Conservation (phyloP, 2,888 invertebrate genomes). For the Lysandra coridon region DNA sequence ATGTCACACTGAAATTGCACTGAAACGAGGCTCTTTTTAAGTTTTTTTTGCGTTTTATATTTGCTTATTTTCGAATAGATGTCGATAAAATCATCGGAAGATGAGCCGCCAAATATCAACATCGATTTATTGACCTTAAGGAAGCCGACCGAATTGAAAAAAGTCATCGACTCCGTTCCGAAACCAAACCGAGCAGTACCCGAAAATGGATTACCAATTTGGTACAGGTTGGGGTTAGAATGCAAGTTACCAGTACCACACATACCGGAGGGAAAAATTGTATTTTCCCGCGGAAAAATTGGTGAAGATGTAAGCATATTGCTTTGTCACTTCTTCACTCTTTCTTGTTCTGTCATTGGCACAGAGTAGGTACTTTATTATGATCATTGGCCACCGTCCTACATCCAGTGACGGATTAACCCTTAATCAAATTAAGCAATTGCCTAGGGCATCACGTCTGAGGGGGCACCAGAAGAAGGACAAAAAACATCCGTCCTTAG, state of each 20-base stretch:
- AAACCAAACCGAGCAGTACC: conserved; percentile 71
- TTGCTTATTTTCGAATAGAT: conserved; percentile 15
- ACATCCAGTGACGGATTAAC: too few species aligned
- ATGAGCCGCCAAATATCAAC: conserved; percentile 56
- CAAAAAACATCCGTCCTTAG: too few species aligned
- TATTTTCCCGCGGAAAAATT: conserved; percentile 76
- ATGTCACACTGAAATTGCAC: background rate
- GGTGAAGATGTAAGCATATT: conserved; percentile 71
- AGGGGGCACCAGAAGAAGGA: too few species aligned
- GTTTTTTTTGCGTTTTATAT: background rate
- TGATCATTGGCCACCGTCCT: too few species aligned
- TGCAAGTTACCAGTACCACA: conserved; percentile 77
- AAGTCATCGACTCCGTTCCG: conserved; percentile 71
- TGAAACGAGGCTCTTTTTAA: background rate
- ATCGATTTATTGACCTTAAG: conserved; percentile 66
- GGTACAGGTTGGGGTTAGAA: conserved; percentile 76
- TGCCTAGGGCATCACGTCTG: too few species aligned
- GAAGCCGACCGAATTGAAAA: conserved; percentile 71
- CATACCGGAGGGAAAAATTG: conserved; percentile 71
- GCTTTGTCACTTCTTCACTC: background rate
- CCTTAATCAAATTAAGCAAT: too few species aligned
- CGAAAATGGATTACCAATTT: conserved; percentile 74
- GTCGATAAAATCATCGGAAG: conserved; percentile 45
- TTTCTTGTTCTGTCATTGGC: background rate
- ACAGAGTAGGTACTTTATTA: too few species aligned